Conservation (phyloP, 2,888 invertebrate genomes). For the Pachydiplax longipennis region DNA sequence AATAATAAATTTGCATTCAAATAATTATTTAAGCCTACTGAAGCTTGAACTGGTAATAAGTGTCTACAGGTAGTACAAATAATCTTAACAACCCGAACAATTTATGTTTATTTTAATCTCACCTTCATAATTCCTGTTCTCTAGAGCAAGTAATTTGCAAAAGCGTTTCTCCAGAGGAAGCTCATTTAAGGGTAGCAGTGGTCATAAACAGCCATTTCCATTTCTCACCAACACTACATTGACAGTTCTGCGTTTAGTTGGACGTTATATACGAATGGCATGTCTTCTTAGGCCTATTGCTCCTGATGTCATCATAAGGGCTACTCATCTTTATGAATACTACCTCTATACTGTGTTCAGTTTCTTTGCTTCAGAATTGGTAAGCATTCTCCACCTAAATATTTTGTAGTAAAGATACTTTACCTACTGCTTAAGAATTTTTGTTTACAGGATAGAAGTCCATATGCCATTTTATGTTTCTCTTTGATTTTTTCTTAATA, state of each 20-base stretch:
- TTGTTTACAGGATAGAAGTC: too few relatives aligned
- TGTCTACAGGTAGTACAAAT: too few relatives aligned
- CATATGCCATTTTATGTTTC: not conserved
- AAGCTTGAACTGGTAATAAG: too few relatives aligned
- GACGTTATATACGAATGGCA: conserved; percentile 93
- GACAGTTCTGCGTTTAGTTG: conserved; percentile 86
- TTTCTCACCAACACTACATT: conserved; percentile 92
- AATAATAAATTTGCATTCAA: too few relatives aligned
- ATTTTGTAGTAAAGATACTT: too few relatives aligned
- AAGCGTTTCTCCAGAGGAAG: conserved; percentile 16
- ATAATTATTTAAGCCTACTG: too few relatives aligned
- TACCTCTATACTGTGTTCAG: conserved; percentile 88
- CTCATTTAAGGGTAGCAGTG: conserved; percentile 54
- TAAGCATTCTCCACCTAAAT: conserved; percentile 55
- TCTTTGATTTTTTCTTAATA: not conserved
- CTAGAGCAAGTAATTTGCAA: not conserved
- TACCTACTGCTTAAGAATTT: too few relatives aligned
- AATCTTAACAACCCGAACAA: too few relatives aligned
- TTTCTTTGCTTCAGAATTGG: conserved; percentile 83
- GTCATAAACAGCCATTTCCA: conserved; percentile 59
- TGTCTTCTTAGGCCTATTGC: conserved; percentile 87
- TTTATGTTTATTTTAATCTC: too few relatives aligned
- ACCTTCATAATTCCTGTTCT: not conserved
- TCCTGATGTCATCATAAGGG: conserved; percentile 86
- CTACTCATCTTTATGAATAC: conserved; percentile 93